Conservation (phyloP, 2,888 invertebrate species). For the Rhingia campestris region DNA sequence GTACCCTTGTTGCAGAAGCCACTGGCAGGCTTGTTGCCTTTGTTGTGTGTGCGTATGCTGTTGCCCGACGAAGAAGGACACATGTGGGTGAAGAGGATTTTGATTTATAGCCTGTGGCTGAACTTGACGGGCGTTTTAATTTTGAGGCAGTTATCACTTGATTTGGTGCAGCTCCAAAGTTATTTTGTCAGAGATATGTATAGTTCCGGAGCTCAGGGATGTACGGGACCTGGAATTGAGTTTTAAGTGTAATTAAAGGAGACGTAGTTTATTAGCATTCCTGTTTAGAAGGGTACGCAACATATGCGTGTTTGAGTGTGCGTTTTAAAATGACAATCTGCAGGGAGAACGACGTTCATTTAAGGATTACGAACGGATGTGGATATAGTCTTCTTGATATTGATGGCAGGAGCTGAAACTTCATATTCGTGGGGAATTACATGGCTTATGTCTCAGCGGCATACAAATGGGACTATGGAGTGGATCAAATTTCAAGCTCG, state of each 20-base stretch:
- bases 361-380: too few relatives aligned
- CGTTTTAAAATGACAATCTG: too few relatives aligned
- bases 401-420: too few relatives aligned
- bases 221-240: constrained; percentile 42
- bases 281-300: neutral
- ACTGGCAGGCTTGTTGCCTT: constrained; percentile 57
- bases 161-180: constrained; percentile 67
- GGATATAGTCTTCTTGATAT: too few relatives aligned
- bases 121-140: constrained; percentile 75
- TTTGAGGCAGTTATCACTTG: constrained; percentile 75
- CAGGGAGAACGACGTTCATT: too few relatives aligned
- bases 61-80: neutral
- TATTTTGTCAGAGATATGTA: constrained; percentile 56
- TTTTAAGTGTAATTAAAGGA: constrained; percentile 61
- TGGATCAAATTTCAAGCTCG: too few relatives aligned
- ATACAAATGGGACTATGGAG: too few relatives aligned
- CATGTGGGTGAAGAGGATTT: constrained; percentile 64
- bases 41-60: neutral
- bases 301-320: too few relatives aligned
- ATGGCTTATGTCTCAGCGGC: too few relatives aligned
- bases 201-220: neutral
- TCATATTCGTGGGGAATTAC: too few relatives aligned
- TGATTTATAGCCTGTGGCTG: constrained; percentile 75
- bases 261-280: constrained; percentile 52
- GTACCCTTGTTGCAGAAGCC: constrained; percentile 47